These are phyloP conservation scores for Drepana falcataria DNA, from an alignment of 2,888 invertebrate species.

Conservation along the genomic window DNA sequence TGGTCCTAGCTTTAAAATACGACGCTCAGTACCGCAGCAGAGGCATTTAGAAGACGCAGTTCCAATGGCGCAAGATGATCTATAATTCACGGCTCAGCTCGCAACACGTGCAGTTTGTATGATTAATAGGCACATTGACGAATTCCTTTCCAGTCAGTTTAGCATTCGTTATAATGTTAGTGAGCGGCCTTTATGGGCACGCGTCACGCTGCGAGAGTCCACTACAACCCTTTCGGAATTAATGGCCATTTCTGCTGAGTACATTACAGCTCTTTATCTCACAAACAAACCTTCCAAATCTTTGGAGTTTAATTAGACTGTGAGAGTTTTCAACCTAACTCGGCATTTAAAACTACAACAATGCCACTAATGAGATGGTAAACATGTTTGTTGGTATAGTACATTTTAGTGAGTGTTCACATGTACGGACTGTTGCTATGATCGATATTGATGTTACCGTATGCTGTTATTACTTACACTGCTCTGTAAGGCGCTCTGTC, in stretches of 20 bases:
- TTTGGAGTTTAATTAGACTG: not conserved
- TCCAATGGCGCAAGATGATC: not conserved
- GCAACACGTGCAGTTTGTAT: conserved; percentile 17
- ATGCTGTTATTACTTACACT: no score
- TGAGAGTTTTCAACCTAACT: no score
- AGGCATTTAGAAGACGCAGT: not conserved
- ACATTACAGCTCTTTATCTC: not conserved
- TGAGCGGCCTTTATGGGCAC: conserved; percentile 29
- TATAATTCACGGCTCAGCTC: not conserved
- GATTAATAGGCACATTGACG: conserved; percentile 43
- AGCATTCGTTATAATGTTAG: conserved; percentile 36
- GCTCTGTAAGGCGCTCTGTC: no score
- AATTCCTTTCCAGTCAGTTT: conserved; percentile 51
- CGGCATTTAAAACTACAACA: no score
- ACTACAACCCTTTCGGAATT: not conserved
- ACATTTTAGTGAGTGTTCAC: no score
- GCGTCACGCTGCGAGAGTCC: conserved; percentile 21
- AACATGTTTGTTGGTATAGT: no score
- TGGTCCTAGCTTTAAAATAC: no score
- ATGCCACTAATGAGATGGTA: no score
- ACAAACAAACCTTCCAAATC: not conserved
- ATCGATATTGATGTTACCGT: no score
- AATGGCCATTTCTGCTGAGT: not conserved
- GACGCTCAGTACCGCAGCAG: no score
- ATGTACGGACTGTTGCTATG: no score